Evolutionary conservation across 2,797 vertebrate genomes (phyloP), one percentile per base, ranked within the genome.

Genomic region (Rousettus madagascariensis): DNA sequence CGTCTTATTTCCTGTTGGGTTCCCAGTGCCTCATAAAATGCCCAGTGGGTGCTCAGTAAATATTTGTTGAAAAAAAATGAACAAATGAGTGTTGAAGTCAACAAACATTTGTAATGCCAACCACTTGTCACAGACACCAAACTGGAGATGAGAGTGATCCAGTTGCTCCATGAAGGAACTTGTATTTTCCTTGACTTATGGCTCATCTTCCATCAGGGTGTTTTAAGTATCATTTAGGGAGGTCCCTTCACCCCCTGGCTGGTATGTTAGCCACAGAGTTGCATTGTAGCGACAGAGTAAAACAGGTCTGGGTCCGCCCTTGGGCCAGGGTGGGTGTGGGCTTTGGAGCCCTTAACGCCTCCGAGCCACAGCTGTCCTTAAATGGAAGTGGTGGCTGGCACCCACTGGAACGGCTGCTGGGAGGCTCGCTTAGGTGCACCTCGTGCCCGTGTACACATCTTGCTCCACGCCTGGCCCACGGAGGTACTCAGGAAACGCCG

Each of bases 391-490:
- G 83, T 72, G 30, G 49, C 33, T n/a, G 12, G 3, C 5, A 17
- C 59, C 86, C 15, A 2, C 53, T 8, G 3, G 28, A 10, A 86
- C 51, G 59, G 46, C 57, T 28, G 33, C 79, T 8, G 0, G 26
- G n/a, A 65, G 49, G 26, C 63, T 53, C 10, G 2, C 24, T 0
- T 10, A 51, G 22, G 13, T 0, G 2, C 4, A 0, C 0, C 20
- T 15, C 1, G 4, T 33, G 9, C 74, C 83, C n/a, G 7, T 26
- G 7, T 13, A 12, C 9, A 9, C 8, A 5, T 26, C 68, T n/a
- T 15, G 30, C 57, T 38, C n/a, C 5, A 0, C 0, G 1, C 49
- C 41, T 46, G 30, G 59, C 22, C 11, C 0, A 0, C 12, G 17
- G 65, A 28, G 61, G 30, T 6, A 3, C 22, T 11, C 33, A 4